Percentiles rank a stretch among this genome's conserved stretches.
These are phyloP conservation scores for Brachyalestes nurse DNA, from an alignment of 2,797 vertebrate species.

Conservation along the genomic window DNA sequence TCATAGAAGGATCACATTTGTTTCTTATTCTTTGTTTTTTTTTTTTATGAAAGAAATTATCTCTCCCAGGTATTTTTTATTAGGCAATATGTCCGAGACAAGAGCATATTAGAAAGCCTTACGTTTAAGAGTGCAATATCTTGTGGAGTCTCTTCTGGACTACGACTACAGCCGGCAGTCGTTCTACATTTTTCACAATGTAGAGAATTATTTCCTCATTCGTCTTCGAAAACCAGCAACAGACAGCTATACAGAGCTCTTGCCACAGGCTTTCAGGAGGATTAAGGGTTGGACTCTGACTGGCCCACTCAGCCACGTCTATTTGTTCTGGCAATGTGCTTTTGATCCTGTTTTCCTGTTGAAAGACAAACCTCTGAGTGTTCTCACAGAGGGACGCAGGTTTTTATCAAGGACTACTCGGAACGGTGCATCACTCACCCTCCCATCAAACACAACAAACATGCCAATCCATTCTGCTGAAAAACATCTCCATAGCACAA, in stretches of 20 bases:
- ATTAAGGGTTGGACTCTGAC: conserved; percentile 13
- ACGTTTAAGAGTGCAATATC: not conserved
- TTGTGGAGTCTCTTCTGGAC: not conserved
- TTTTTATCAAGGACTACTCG: conserved; percentile 14
- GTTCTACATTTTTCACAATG: not conserved
- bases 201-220: not conserved
- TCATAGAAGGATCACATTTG: no score
- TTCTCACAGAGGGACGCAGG: conserved; percentile 4
- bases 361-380: conserved; percentile 13
- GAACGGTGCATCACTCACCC: conserved; percentile 18
- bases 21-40: no score
- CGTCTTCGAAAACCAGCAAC: not conserved
- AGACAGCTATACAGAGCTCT: not conserved
- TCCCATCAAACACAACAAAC: conserved; percentile 18
- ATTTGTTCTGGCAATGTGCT: conserved; percentile 7
- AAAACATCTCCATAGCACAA: conserved; percentile 11
- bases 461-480: conserved; percentile 14
- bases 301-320: conserved; percentile 3
- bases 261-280: not conserved
- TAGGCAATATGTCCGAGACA: not conserved
- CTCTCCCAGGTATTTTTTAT: no score
- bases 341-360: conserved; percentile 4
- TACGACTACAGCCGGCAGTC: not conserved
- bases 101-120: not conserved
- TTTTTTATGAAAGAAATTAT: no score